A percentile compares a stretch with the other conserved stretches of the same genome.
Conservation (phyloP, 2,888 invertebrate genomes). For the Dascillus cervinus region DNA sequence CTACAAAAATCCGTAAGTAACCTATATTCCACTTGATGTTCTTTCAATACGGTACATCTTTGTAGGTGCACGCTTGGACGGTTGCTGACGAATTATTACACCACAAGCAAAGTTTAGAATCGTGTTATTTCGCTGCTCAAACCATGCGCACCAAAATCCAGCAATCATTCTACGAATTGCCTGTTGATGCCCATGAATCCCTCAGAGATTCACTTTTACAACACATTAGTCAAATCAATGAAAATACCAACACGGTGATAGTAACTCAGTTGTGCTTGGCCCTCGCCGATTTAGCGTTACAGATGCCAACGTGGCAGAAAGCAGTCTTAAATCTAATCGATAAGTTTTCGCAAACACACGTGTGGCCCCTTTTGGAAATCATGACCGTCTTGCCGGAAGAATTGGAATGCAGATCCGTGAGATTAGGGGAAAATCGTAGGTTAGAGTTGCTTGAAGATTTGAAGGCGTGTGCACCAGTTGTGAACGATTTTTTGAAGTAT, state of each 20-base stretch:
- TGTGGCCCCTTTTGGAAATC: constrained; percentile 84
- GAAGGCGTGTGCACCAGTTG: constrained; percentile 63
- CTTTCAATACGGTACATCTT: no score
- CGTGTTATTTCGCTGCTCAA: constrained; percentile 97
- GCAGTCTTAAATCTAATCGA: constrained; percentile 79
- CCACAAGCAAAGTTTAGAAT: constrained; percentile 79
- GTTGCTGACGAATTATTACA: constrained; percentile 90
- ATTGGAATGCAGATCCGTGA: constrained; percentile 70
- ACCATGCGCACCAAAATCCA: constrained; percentile 96
- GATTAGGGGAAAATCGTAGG: constrained; percentile 84
- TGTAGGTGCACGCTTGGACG: constrained; percentile 94
- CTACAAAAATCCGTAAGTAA: constrained; percentile 85
- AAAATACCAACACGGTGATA: constrained; percentile 74
- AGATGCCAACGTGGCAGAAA: constrained; percentile 89
- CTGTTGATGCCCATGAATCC: constrained; percentile 73
- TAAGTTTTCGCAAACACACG: constrained; percentile 61
- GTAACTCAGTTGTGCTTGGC: constrained; percentile 90
- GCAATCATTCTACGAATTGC: constrained; percentile 84
- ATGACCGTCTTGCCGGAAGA: constrained; percentile 94
- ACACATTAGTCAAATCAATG: constrained; percentile 75
- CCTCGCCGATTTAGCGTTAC: constrained; percentile 85
- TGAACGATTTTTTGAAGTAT: constrained; percentile 72
- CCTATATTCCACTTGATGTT: neutral
- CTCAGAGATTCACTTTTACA: constrained; percentile 84
- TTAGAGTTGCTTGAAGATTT: constrained; percentile 77